Evolutionary conservation across 1,140 invertebrate species (phyloP).

Genomic region (Drosophila kohkoa): DNA sequence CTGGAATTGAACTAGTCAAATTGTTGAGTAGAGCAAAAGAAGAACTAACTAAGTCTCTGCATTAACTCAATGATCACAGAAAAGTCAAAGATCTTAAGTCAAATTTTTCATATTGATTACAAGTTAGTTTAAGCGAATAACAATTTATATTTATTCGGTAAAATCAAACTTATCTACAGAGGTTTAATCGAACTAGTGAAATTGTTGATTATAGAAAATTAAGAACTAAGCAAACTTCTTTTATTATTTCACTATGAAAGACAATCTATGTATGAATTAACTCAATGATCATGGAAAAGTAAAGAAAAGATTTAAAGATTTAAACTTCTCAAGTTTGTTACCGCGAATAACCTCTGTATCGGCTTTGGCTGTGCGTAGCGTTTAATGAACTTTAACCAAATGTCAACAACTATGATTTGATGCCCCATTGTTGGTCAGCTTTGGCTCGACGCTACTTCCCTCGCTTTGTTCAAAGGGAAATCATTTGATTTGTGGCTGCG

Average conservation of each 20-base stretch:
- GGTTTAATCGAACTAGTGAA: not conserved
- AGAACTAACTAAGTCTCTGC: too few relatives aligned
- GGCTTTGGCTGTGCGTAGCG: slow-evolving; percentile 45
- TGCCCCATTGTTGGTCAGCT: slow-evolving; percentile 37
- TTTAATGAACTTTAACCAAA: slow-evolving; percentile 76
- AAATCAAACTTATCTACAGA: slow-evolving; percentile 1
- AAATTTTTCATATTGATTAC: too few relatives aligned
- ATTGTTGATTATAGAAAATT: too few relatives aligned
- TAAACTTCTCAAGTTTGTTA: not conserved
- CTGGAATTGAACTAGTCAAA: too few relatives aligned
- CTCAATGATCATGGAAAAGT: too few relatives aligned
- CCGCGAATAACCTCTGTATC: not conserved
- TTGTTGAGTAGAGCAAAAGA: too few relatives aligned
- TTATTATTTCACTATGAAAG: too few relatives aligned
- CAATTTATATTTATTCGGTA: slow-evolving; percentile 10
- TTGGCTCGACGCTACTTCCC: not conserved
- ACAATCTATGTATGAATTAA: too few relatives aligned
- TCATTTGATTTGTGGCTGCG: slow-evolving; percentile 34
- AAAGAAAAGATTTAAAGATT: not conserved
- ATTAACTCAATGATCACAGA: too few relatives aligned
- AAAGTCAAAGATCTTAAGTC: too few relatives aligned
- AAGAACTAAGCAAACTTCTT: too few relatives aligned
- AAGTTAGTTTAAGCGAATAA: too few relatives aligned
- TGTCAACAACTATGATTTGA: slow-evolving; percentile 75
- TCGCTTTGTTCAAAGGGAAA: slow-evolving; percentile 37